Conservation (phyloP, 2,113 vertebrate species). For the Triplophysa tibetana region DNA sequence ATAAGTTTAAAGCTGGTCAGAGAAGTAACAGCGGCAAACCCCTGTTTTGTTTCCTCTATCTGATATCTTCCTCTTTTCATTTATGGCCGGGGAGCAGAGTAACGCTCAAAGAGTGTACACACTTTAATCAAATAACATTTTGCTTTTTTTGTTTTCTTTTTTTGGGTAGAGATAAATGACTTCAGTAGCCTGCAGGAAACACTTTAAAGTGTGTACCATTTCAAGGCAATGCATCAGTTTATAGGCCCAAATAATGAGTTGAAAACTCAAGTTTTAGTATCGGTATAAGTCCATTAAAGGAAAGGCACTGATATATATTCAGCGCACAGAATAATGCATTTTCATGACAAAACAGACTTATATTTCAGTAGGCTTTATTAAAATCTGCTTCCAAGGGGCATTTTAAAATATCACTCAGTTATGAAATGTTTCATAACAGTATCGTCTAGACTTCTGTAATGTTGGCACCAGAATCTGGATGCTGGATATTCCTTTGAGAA, state of each 20-base stretch:
- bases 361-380: background rate
- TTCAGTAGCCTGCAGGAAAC: slow-evolving; percentile 3
- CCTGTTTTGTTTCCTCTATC: background rate
- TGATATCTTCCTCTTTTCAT: background rate
- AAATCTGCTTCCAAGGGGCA: background rate
- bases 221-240: background rate
- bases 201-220: background rate
- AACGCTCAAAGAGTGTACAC: background rate
- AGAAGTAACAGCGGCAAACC: background rate
- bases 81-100: background rate
- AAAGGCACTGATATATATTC: background rate
- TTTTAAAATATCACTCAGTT: background rate
- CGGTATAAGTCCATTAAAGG: background rate
- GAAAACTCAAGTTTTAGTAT: background rate
- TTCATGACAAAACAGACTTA: background rate
- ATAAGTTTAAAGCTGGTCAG: background rate
- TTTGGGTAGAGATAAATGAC: background rate
- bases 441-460: background rate
- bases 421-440: background rate
- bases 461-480: background rate
- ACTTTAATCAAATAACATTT: background rate
- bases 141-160: no score
- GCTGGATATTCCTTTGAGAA: slow-evolving; percentile 1
- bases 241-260: background rate
- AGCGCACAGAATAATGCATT: background rate